phyloP scores from a whole-genome alignment of 2,797 vertebrate species.

The Bufotes viridis region DNA sequence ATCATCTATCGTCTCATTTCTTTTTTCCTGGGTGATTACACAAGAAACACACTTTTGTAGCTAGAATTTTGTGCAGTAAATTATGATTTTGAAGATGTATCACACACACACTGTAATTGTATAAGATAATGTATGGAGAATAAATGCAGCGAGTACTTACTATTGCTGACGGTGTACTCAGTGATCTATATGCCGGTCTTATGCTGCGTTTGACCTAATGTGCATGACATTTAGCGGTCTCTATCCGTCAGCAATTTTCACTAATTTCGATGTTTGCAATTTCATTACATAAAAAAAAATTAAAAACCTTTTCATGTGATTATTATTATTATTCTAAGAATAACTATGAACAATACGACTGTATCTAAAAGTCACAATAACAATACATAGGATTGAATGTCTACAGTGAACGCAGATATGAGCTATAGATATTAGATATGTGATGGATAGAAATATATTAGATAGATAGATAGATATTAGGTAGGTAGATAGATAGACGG shows the following conservation, averaged over 20 bases:
- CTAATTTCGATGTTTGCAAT: too few relatives aligned
- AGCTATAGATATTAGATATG: too few relatives aligned
- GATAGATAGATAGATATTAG: neutral
- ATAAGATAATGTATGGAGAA: neutral
- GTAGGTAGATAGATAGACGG: neutral
- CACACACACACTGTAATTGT: neutral
- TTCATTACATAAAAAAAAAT: too few relatives aligned
- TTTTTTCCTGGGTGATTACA: neutral
- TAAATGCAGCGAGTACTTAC: neutral
- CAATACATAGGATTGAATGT: neutral
- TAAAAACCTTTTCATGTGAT: too few relatives aligned
- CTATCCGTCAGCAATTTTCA: too few relatives aligned
- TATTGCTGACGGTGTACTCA: neutral
- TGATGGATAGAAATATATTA: neutral
- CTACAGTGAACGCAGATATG: neutral
- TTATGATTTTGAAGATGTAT: neutral
- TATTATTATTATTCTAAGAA: neutral
- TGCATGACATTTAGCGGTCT: neutral
- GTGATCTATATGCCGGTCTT: neutral
- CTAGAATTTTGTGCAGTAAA: too few relatives aligned
- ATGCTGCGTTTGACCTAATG: neutral
- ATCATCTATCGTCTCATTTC: neutral
- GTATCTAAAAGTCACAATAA: neutral
- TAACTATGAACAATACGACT: neutral
- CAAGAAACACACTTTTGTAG: neutral